Conservation (phyloP, 1,140 invertebrate species). For the Hypothenemus hampei region DNA sequence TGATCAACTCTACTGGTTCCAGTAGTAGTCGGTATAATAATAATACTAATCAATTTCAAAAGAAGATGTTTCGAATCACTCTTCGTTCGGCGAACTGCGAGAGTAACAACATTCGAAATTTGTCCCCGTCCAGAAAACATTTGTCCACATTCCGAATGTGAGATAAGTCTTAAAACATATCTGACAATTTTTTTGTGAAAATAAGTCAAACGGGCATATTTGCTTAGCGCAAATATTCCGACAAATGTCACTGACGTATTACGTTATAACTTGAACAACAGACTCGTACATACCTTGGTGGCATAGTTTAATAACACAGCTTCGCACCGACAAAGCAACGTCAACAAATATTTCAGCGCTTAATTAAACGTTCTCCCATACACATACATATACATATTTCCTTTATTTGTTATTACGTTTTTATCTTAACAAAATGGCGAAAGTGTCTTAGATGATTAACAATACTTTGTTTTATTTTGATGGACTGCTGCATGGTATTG, state of each 20-base stretch:
- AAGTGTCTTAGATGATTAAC: no score
- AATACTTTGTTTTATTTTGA: no score
- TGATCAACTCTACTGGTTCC: no score
- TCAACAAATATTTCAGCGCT: slow-evolving; percentile 32
- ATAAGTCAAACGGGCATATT: slow-evolving; percentile 34
- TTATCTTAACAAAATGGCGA: no score
- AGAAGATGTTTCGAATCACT: no score
- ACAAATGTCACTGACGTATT: slow-evolving; percentile 44
- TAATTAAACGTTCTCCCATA: slow-evolving; percentile 37
- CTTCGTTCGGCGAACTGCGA: no score
- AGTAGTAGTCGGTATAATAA: no score
- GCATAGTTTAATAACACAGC: slow-evolving; percentile 44
- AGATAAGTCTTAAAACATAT: slow-evolving; percentile 37
- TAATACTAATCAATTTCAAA: no score
- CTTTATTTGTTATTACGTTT: no score
- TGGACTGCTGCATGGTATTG: no score
- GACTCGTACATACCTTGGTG: slow-evolving; percentile 40
- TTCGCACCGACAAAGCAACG: slow-evolving; percentile 38
- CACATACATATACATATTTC: slow-evolving; percentile 5
- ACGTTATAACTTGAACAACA: slow-evolving; percentile 37
- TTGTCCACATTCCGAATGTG: slow-evolving; percentile 36
- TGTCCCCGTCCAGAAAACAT: no score
- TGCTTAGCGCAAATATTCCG: slow-evolving; percentile 35
- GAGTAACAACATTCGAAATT: no score
- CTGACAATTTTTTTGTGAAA: slow-evolving; percentile 37